Base-by-base conservation (phyloP, 2,888 invertebrate species). In the Agrotis clavis region DNA sequence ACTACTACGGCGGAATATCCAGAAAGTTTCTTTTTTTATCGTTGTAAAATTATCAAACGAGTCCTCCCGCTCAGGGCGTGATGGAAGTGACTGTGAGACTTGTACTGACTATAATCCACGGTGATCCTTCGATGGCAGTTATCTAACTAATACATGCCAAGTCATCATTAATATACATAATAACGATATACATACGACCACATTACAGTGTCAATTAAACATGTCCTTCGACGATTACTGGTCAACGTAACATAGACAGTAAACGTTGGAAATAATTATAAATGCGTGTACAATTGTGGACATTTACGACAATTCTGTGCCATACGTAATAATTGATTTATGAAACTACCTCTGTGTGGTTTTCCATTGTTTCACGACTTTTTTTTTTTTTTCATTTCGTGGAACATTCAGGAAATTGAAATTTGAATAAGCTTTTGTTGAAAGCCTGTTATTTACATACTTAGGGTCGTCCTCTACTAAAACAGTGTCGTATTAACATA, bases 341-440 rank as follows among this genome's bases (percentile, higher is more conserved):
- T 73, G 47, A 51, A 57, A 25, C 51, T 51, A 50, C 70, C 50
- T 9, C 7, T 25, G 47, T n/a, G 25, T 79, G 74, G 41, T 74
- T 63, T 78, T 59, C 48, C 53, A 64, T 79, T 64, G 47, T 73
- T 79, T 79, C 50, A 51, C n/a, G 13, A 59, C 47, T 13, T 35
- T 47, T 61, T 2, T 25, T 2, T 25, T 35, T 59, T 71, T 35
- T 56, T 48, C n/a, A 2, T 72, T 78, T 45, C 50, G 25, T 50
- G 18, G 45, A 35, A 30, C 19, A 30, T 73, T 47, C 62, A 56
- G 79, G 73, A 73, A 73, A 74, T 73, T 79, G 14, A 57, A 74
- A 73, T 61, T 74, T 79, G 47, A 74, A 63, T 73, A 73, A 79
- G 79, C 78, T 78, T 78, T 78, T 74, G 51, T 57, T 9, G 45